A percentile compares a stretch with the other conserved stretches of the same genome.
Conservation (phyloP, 2,888 invertebrate genomes). For the Macaria liturata region DNA sequence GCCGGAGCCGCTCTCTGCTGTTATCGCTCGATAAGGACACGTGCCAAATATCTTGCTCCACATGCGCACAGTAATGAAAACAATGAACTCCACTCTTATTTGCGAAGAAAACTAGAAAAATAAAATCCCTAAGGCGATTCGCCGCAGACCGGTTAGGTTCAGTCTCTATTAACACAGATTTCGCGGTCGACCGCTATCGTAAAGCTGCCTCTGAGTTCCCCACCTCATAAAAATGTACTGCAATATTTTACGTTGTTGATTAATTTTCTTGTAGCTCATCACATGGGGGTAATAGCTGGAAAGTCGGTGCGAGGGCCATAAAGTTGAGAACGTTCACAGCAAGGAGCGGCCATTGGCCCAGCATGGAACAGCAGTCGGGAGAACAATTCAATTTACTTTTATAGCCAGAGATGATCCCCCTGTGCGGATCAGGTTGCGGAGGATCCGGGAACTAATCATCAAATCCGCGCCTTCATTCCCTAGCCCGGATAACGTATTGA, state of each 20-base stretch:
- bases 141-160: too few species aligned
- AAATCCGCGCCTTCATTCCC: slow-evolving; percentile 65
- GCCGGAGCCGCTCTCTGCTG: slow-evolving; percentile 34
- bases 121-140: not conserved
- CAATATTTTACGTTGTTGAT: slow-evolving; percentile 31
- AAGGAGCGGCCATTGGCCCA: slow-evolving; percentile 49
- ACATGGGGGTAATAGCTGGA: slow-evolving; percentile 43
- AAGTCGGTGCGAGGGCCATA: slow-evolving; percentile 51
- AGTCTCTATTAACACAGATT: slow-evolving; percentile 20
- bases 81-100: slow-evolving; percentile 15
- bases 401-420: slow-evolving; percentile 71
- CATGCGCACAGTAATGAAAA: slow-evolving; percentile 23
- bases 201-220: slow-evolving; percentile 11
- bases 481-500: slow-evolving; percentile 42
- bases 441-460: slow-evolving; percentile 64
- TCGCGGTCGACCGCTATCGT: slow-evolving; percentile 6
- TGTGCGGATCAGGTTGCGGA: slow-evolving; percentile 62
- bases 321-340: slow-evolving; percentile 60
- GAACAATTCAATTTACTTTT: slow-evolving; percentile 82
- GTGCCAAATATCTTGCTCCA: slow-evolving; percentile 33
- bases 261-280: slow-evolving; percentile 32
- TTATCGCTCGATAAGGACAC: slow-evolving; percentile 32
- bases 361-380: slow-evolving; percentile 63
- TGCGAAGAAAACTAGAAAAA: slow-evolving; percentile 4
- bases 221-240: slow-evolving; percentile 20